These are phyloP conservation scores for Anneissia japonica DNA, from an alignment of 35 echinoderm and acorn worm species.

Conservation along the genomic window DNA sequence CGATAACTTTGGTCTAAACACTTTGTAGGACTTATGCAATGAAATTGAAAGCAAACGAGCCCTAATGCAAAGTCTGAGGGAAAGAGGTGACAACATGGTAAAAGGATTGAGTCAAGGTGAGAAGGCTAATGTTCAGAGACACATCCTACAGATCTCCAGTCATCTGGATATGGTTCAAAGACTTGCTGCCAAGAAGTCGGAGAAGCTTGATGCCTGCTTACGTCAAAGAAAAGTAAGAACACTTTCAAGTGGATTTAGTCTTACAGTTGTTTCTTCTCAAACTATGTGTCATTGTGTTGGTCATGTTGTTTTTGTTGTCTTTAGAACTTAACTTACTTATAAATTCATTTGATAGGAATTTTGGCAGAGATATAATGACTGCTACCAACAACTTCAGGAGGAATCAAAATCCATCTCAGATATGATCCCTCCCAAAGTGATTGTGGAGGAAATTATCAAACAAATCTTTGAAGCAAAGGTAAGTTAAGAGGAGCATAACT, in stretches of 20 bases:
- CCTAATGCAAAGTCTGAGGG: conserved; percentile 13
- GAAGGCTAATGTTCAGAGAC: conserved; percentile 37
- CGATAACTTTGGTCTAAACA: too few species aligned
- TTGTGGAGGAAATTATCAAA: conserved; percentile 41
- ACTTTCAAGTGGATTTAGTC: too few species aligned
- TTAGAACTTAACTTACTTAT: too few species aligned
- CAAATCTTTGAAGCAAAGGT: conserved; percentile 75
- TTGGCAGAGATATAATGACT: conserved; percentile 41
- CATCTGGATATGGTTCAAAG: conserved; percentile 40
- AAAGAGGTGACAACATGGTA: conserved; percentile 32
- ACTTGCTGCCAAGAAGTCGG: conserved; percentile 15
- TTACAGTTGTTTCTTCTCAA: too few species aligned
- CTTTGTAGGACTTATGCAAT: conserved; percentile 17
- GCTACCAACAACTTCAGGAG: conserved; percentile 17
- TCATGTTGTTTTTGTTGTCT: too few species aligned
- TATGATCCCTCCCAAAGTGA: conserved; percentile 29
- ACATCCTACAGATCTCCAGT: conserved; percentile 38
- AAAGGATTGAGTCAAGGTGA: conserved; percentile 38
- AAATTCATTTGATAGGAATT: conserved; percentile 57
- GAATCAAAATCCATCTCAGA: conserved; percentile 24
- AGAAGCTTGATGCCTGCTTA: conserved; percentile 42
- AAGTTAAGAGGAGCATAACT: background rate
- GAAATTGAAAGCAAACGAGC: conserved; percentile 39
- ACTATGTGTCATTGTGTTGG: too few species aligned
- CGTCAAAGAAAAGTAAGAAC: conserved; percentile 21